Base-by-base conservation (phyloP, 2,888 invertebrate genomes). In the Luffia ferchaultella region DNA sequence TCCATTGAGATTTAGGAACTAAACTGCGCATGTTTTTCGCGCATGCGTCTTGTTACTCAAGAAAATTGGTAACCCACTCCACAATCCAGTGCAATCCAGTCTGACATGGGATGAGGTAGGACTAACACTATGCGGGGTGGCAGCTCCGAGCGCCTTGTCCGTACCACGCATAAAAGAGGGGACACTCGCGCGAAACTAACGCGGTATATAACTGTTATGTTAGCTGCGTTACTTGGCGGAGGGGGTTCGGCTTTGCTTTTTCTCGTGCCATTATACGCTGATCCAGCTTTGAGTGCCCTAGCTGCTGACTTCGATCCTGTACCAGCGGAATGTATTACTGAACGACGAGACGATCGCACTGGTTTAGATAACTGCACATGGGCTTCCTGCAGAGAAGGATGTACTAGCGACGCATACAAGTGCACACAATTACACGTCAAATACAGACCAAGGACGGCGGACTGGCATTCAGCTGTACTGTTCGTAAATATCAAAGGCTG, bases 401-500 rank as follows among this genome's bases (percentile, higher is more conserved):
- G 93, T 69, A 93, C 93, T 52, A 91, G 91, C 64, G 93, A 93
- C 70, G 89, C 89, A 48, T 90, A 89, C 73, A 85, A 84, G 59
- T 90, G 90, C 68, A 89, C 87, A 20, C 89, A 89, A 61, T 82
- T 90, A 41, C 89, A 88, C 67, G 90, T 90, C 12, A 85, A 86
- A 47, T 89, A 89, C 60, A 86, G 86, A 60, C 54, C 61, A 45
- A 66, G 84, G 47, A 57, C 68, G 16, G 76, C 73, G 50, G 78
- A 85, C 55, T 83, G 86, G 75, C 78, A 86, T 20, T 87, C 88
- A 47, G 89, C 89, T 2, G 86, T 88, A 43, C 76, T 93, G 46
- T 86, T 90, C 66, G 92, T 93, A 49, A 93, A 93, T 73, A 92
- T 93, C 65, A 93, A 93, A 67, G 93, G 93, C 51, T 93, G 93